Percentiles rank a stretch among this genome's conserved stretches.
phyloP scores from a whole-genome alignment of 2,888 invertebrate species.

The Candidula unifasciata region DNA sequence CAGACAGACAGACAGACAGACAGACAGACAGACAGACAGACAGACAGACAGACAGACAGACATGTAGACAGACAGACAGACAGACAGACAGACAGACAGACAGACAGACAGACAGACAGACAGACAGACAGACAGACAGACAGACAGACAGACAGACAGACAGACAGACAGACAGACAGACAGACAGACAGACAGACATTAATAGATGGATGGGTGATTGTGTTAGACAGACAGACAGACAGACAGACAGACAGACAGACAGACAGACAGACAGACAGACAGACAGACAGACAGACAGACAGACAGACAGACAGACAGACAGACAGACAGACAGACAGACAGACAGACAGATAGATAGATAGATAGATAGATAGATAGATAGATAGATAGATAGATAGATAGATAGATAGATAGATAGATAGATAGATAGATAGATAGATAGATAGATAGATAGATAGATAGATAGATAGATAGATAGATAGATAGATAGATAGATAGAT shows the following conservation, averaged over 20 bases:
- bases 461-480: too few relatives aligned
- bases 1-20: not conserved
- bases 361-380: too few relatives aligned
- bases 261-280: not conserved
- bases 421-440: too few relatives aligned
- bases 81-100: conserved; percentile 9
- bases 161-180: not conserved
- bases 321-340: too few relatives aligned
- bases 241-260: conserved; percentile 16
- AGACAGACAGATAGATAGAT: too few relatives aligned
- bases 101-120: not conserved
- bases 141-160: not conserved
- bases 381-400: too few relatives aligned
- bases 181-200: not conserved
- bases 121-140: not conserved
- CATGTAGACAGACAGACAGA: not conserved
- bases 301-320: conserved; percentile 23
- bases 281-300: not conserved
- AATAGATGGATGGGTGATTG: too few relatives aligned
- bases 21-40: not conserved
- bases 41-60: not conserved
- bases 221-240: too few relatives aligned
- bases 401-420: too few relatives aligned
- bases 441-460: too few relatives aligned
- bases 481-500: too few relatives aligned